Percentiles rank a stretch among this genome's conserved stretches.
Evolutionary conservation across 2,797 vertebrate species (phyloP).

Genomic region (Eleutherodactylus coqui): DNA sequence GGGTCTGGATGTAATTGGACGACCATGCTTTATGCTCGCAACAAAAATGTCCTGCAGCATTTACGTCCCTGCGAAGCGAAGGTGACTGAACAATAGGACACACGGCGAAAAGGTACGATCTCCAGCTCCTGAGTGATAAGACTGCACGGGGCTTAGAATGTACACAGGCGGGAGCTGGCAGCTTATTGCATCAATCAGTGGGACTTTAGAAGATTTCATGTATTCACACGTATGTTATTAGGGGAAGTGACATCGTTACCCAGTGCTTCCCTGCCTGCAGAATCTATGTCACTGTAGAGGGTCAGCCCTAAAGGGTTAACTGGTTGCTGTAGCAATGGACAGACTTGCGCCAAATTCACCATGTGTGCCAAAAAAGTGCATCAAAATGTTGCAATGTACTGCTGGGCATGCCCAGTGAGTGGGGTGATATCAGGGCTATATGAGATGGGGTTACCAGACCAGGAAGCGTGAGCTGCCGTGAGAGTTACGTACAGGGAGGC

Average conservation of each 20-base stretch:
- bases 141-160: not conserved
- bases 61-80: not conserved
- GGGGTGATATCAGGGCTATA: too few relatives aligned
- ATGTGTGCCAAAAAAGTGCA: too few relatives aligned
- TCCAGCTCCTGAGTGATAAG: not conserved
- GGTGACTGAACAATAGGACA: not conserved
- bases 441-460: too few relatives aligned
- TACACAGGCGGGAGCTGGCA: not conserved
- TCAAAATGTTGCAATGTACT: too few relatives aligned
- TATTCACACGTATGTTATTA: not conserved
- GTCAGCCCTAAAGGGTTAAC: too few relatives aligned
- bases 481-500: too few relatives aligned
- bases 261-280: not conserved
- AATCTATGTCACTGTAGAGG: too few relatives aligned
- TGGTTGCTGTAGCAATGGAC: too few relatives aligned
- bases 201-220: not conserved
- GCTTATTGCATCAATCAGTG: not conserved
- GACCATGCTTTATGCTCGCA: constrained; percentile 5
- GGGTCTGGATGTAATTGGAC: not conserved
- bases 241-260: not conserved
- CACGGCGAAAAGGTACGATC: not conserved
- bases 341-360: too few relatives aligned
- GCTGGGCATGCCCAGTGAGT: too few relatives aligned
- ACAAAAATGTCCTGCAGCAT: constrained; percentile 19
- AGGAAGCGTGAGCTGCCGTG: too few relatives aligned